Evolutionary conservation across 2,113 vertebrate species (phyloP), one percentile per base, ranked within the genome.

Genomic region (Leuciscus idus): DNA sequence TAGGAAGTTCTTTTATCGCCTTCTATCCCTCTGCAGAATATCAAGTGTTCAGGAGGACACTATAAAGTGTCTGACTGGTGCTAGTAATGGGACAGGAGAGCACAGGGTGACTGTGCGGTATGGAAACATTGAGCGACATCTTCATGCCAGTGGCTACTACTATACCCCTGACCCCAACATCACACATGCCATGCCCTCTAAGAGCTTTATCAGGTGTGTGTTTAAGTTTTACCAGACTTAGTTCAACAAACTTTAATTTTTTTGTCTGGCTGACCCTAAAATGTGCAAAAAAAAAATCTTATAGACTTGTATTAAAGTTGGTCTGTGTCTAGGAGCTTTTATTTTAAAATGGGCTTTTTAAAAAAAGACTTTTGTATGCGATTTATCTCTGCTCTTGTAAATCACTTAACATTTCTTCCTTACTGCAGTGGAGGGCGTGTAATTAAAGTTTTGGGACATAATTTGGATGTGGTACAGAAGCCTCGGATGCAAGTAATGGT

Each of bases 391-490:
- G 21, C 33, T 36, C 68, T 26, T 17, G 3, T 15, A 50, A 75
- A 39, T 81, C 3, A 50, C 26, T 55, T 23, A 70, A 52, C 4
- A 23, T 46, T 72, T 21, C 5, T 26, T 70, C n/a, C 15, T 81
- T 19, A 11, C 17, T 55, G 81, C 89, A 99, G 97, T 9, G 98
- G 98, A 0, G 98, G 98, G 1, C 96, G 98, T 66, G 90, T 96
- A 84, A 96, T 99, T 88, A 91, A 88, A 48, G 95, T 98, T 82
- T 94, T 76, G 0, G 98, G 98, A 0, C 96, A 97, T 88, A 97
- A 98, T 89, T 89, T 99, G 92, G 97, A 99, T 66, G 98, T 99
- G 88, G 98, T 99, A 4, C 97, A 99, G 93, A 95, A 93, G 21
- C 97, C 98, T 0, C 95, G 94, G 74, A 98, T 99, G 91, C 93